Conservation (phyloP, 2,797 vertebrate species). For the Gambelia wislizenii region DNA sequence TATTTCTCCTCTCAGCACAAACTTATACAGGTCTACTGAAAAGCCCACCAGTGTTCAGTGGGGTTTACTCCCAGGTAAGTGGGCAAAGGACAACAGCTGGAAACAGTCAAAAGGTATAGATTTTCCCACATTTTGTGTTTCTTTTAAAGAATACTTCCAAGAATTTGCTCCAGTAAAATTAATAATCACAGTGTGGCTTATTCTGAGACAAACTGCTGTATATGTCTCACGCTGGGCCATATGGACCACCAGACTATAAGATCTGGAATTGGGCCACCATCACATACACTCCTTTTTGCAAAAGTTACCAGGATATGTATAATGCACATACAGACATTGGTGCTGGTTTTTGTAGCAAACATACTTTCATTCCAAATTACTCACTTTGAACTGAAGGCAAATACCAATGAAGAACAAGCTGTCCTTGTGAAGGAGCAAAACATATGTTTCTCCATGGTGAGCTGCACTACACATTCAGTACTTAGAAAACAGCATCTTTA, state of each 20-base stretch:
- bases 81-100: neutral
- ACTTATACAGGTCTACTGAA: neutral
- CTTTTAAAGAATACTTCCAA: neutral
- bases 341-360: neutral
- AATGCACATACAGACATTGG: neutral
- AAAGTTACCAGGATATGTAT: neutral
- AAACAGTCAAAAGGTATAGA: neutral
- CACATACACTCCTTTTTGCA: neutral
- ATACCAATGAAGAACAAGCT: slow-evolving; percentile 34
- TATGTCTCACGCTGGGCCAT: neutral
- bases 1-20: neutral
- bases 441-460: neutral
- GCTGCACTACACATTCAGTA: neutral
- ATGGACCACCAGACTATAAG: neutral
- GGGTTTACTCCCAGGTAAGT: neutral
- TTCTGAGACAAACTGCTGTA: neutral
- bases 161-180: neutral
- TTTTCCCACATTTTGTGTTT: neutral
- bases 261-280: neutral
- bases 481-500: slow-evolving; percentile 19
- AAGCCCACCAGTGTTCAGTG: neutral
- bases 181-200: neutral
- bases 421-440: neutral
- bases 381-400: slow-evolving; percentile 8
- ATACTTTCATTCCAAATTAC: neutral